Conservation (phyloP, 1,140 invertebrate species). For the Arion vulgaris region DNA sequence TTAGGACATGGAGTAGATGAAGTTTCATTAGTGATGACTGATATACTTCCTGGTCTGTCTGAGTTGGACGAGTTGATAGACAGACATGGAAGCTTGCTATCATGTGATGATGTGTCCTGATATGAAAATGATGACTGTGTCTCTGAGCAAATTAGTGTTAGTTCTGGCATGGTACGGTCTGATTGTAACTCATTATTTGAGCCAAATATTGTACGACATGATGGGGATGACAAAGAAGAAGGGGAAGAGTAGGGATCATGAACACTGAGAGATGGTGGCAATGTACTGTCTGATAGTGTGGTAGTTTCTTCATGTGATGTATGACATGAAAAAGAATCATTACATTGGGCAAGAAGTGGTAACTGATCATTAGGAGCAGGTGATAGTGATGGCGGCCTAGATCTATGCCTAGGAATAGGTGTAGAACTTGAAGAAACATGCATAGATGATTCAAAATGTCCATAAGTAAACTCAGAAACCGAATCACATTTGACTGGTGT, state of each 20-base stretch:
- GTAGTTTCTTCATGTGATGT: background rate
- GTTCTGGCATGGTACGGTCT: background rate
- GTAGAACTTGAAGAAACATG: background rate
- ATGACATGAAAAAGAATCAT: background rate
- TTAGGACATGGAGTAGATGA: background rate
- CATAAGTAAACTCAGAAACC: background rate
- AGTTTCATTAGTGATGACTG: background rate
- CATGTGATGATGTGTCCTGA: background rate
- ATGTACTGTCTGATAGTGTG: background rate
- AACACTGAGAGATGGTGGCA: background rate
- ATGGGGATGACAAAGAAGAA: slow-evolving; percentile 3
- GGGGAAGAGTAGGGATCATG: background rate
- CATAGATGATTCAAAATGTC: background rate
- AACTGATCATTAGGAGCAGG: slow-evolving; percentile 17
- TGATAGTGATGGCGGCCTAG: slow-evolving; percentile 21
- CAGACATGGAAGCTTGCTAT: background rate
- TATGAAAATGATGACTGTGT: background rate
- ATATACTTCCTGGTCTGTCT: background rate
- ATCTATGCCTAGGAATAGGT: background rate
- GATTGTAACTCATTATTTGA: background rate
- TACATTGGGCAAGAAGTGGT: background rate
- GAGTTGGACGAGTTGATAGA: background rate
- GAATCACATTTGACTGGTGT: background rate
- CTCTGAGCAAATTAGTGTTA: background rate
- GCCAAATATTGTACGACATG: background rate